phyloP scores from a whole-genome alignment of 2,113 vertebrate species.

The Taurulus bubalis region DNA sequence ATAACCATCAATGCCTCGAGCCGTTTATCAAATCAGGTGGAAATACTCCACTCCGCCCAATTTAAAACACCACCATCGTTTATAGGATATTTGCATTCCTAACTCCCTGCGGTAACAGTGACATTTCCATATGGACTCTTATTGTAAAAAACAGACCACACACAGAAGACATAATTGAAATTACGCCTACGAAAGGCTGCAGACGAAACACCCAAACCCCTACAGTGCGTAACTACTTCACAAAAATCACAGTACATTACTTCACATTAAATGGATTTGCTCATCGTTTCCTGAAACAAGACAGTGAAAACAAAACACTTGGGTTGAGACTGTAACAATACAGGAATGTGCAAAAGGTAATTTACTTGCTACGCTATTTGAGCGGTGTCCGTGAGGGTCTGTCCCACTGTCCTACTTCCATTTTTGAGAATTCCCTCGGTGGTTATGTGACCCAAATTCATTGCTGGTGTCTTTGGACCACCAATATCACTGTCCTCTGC shows the following conservation, averaged over 20 bases:
- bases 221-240: conserved; percentile 43
- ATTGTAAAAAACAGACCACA: conserved; percentile 48
- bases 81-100: conserved; percentile 42
- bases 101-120: conserved; percentile 16
- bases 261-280: conserved; percentile 48
- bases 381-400: conserved; percentile 52
- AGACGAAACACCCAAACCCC: conserved; percentile 25
- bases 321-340: conserved; percentile 22
- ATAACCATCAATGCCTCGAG: conserved; percentile 23
- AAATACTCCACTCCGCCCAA: conserved; percentile 38
- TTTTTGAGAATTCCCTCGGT: conserved; percentile 88
- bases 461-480: conserved; percentile 81
- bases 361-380: conserved; percentile 49
- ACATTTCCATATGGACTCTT: conserved; percentile 50
- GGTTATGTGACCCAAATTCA: conserved; percentile 74
- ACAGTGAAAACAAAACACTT: conserved; percentile 27
- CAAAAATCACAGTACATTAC: conserved; percentile 39
- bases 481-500: conserved; percentile 75
- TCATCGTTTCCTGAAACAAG: conserved; percentile 33
- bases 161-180: conserved; percentile 51
- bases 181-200: conserved; percentile 36
- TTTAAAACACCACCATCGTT: conserved; percentile 48
- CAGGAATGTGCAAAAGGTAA: conserved; percentile 14
- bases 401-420: conserved; percentile 83
- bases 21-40: conserved; percentile 30